Evolutionary conservation across 2,113 vertebrate species (phyloP).

Genomic region (Regulus satrapa): DNA sequence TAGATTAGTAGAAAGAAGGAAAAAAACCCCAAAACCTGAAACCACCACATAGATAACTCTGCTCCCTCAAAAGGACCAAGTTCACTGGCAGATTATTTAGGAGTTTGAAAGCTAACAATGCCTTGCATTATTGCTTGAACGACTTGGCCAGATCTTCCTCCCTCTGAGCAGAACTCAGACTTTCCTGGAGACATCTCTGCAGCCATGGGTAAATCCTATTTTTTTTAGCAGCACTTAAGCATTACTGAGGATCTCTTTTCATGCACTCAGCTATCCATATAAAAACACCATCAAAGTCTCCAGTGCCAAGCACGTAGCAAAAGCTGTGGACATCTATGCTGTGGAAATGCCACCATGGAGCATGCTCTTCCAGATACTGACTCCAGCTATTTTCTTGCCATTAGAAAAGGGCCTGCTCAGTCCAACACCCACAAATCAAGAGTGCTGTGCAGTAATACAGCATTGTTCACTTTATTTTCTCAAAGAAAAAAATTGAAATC

Average conservation of each 20-base stretch:
- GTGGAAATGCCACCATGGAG: background rate
- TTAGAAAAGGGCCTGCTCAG: background rate
- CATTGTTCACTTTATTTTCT: background rate
- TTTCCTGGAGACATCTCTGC: background rate
- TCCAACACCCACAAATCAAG: background rate
- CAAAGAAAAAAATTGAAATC: background rate
- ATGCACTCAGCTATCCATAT: background rate
- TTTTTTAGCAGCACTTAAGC: background rate
- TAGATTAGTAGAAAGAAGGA: background rate
- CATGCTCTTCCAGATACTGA: background rate
- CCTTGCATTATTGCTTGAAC: background rate
- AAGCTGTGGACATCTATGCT: background rate
- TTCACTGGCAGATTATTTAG: background rate
- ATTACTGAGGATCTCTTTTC: background rate
- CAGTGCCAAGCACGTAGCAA: background rate
- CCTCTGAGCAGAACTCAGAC: background rate
- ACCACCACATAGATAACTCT: background rate
- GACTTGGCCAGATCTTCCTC: background rate
- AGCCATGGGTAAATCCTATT: background rate
- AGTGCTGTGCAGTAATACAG: background rate
- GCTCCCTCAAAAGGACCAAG: background rate
- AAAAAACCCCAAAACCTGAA: background rate
- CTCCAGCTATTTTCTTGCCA: background rate
- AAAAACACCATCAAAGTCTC: background rate
- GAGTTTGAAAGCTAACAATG: background rate